Evolutionary conservation across 1,140 invertebrate genomes (phyloP).

Genomic region (Camponotus pennsylvanicus): DNA sequence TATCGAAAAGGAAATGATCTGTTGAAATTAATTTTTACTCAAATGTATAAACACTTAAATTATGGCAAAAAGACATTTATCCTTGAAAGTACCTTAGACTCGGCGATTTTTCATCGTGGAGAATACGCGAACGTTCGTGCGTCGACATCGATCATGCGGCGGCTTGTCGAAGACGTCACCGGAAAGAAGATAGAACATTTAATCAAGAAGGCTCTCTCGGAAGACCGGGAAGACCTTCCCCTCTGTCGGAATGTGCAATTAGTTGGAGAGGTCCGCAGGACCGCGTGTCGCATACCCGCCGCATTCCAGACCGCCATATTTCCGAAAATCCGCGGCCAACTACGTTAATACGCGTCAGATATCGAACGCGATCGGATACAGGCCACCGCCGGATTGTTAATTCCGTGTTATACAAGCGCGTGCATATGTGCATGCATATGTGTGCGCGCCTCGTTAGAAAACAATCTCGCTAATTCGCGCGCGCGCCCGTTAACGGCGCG

Average conservation of each 20-base stretch:
- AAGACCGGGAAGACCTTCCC: not conserved
- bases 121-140: not conserved
- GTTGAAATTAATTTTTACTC: too few relatives aligned
- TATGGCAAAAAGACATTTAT: conserved; percentile 44
- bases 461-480: conserved; percentile 56
- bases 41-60: not conserved
- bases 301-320: conserved; percentile 16
- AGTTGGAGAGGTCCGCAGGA: conserved; percentile 11
- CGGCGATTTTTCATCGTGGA: conserved; percentile 38
- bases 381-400: conserved; percentile 42
- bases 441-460: conserved; percentile 54
- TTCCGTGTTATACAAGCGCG: conserved; percentile 44
- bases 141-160: conserved; percentile 48
- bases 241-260: conserved; percentile 54
- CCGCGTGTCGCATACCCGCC: conserved; percentile 51
- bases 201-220: conserved; percentile 28
- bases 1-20: too few relatives aligned
- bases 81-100: not conserved
- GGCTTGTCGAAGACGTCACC: conserved; percentile 56
- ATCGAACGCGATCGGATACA: conserved; percentile 42
- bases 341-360: conserved; percentile 52
- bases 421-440: too few relatives aligned
- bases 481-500: not conserved
- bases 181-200: conserved; percentile 62
- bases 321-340: conserved; percentile 39